These are phyloP conservation scores for Platynereis dumerilii DNA, from an alignment of 2,888 invertebrate species.

Conservation along the genomic window DNA sequence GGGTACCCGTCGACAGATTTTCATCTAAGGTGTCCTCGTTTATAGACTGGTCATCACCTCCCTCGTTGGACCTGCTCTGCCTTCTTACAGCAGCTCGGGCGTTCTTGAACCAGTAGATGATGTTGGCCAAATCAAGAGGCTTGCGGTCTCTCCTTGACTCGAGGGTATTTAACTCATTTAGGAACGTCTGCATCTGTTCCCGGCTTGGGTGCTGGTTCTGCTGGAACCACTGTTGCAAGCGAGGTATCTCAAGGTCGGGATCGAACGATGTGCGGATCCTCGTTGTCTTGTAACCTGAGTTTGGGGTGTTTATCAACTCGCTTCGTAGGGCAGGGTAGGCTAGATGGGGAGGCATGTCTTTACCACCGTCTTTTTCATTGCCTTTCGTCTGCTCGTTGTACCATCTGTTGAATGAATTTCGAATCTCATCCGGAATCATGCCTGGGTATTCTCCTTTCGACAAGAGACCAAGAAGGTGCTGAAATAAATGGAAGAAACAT, in stretches of 20 bases:
- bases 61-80: conserved; percentile 53
- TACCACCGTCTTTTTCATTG: not conserved
- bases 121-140: conserved; percentile 93
- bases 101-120: conserved; percentile 89
- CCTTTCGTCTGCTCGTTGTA: conserved; percentile 66
- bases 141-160: conserved; percentile 86
- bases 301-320: conserved; percentile 10
- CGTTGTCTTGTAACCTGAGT: not conserved
- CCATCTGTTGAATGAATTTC: conserved; percentile 91
- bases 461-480: conserved; percentile 74
- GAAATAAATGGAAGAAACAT: conserved; percentile 31
- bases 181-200: conserved; percentile 95
- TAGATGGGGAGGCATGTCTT: conserved; percentile 36
- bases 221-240: conserved; percentile 94
- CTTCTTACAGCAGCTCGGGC: conserved; percentile 94
- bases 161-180: conserved; percentile 88
- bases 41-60: conserved; percentile 17
- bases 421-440: conserved; percentile 79
- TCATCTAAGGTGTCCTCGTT: conserved; percentile 40
- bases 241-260: conserved; percentile 93
- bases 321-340: conserved; percentile 10
- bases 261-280: conserved; percentile 94
- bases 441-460: conserved; percentile 75
- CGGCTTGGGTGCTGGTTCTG: conserved; percentile 97
- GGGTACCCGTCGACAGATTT: not conserved